Conservation (phyloP, 2,888 invertebrate species). For the Alsophila aescularia region DNA sequence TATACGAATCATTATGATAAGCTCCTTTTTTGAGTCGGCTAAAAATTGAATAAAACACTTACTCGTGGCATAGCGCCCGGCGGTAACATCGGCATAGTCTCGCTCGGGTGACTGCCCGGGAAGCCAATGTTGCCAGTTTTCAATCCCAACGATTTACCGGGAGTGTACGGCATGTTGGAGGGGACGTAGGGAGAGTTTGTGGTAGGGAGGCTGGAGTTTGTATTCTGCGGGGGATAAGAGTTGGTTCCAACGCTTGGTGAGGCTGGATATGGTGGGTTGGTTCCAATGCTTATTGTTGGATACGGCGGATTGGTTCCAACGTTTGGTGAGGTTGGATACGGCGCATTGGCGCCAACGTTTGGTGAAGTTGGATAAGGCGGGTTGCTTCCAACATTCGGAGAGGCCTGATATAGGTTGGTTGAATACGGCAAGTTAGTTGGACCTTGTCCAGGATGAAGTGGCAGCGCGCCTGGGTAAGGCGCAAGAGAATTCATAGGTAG, state of each 20-base stretch:
- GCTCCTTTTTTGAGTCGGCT: neutral
- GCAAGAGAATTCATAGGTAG: neutral
- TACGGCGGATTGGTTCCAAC: neutral
- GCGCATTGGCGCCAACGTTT: neutral
- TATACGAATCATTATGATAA: neutral
- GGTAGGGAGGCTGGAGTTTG: neutral
- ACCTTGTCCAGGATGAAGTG: neutral
- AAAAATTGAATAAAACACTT: conserved; percentile 24
- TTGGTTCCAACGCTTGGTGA: conserved; percentile 4
- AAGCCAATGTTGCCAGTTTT: conserved; percentile 57
- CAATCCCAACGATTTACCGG: conserved; percentile 25
- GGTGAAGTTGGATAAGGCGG: conserved; percentile 9
- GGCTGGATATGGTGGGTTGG: neutral
- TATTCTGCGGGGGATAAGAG: neutral
- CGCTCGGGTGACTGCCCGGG: conserved; percentile 20
- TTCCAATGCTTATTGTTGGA: neutral
- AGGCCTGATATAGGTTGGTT: neutral
- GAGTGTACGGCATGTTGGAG: conserved; percentile 21
- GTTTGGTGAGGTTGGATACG: neutral
- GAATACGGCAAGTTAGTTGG: neutral
- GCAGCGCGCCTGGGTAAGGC: conserved; percentile 8
- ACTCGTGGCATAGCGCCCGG: conserved; percentile 51
- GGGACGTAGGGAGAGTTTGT: conserved; percentile 10
- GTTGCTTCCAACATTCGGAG: neutral
- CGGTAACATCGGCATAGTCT: conserved; percentile 49